Percentiles rank a stretch among this genome's conserved stretches.
Evolutionary conservation across 2,797 vertebrate genomes (phyloP).

Genomic region (Cossypha caffra): DNA sequence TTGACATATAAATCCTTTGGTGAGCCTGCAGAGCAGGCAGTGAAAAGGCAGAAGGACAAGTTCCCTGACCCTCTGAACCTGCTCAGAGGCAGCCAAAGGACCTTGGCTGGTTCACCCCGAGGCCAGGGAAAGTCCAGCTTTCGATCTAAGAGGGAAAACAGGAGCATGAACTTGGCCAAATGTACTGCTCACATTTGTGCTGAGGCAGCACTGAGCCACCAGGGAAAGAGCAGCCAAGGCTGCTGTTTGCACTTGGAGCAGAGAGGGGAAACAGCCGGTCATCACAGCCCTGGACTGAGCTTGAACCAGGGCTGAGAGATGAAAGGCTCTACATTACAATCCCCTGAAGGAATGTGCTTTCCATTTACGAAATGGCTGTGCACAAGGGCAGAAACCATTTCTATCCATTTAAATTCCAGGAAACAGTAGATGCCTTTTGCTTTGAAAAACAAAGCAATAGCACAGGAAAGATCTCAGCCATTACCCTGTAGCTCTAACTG

Average conservation of each 20-base stretch:
- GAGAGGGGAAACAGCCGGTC: neutral
- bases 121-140: neutral
- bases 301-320: conserved; percentile 31
- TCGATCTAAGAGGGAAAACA: neutral
- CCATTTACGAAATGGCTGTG: conserved; percentile 40
- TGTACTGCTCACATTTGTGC: neutral
- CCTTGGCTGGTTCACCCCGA: neutral
- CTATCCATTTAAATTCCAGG: conserved; percentile 51
- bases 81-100: neutral
- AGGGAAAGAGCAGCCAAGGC: neutral
- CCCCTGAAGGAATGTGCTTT: conserved; percentile 31
- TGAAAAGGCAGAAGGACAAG: neutral
- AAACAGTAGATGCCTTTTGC: conserved; percentile 41
- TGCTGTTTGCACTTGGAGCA: conserved; percentile 24
- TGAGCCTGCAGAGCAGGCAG: neutral
- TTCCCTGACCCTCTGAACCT: neutral
- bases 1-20: neutral
- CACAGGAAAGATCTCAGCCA: neutral
- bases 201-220: neutral
- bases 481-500: neutral
- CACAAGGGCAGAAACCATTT: conserved; percentile 50
- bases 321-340: conserved; percentile 50
- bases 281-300: neutral
- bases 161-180: neutral
- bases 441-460: conserved; percentile 44